Evolutionary conservation across 2,888 invertebrate species (phyloP).

Genomic region (Caenorhabditis japonica): DNA sequence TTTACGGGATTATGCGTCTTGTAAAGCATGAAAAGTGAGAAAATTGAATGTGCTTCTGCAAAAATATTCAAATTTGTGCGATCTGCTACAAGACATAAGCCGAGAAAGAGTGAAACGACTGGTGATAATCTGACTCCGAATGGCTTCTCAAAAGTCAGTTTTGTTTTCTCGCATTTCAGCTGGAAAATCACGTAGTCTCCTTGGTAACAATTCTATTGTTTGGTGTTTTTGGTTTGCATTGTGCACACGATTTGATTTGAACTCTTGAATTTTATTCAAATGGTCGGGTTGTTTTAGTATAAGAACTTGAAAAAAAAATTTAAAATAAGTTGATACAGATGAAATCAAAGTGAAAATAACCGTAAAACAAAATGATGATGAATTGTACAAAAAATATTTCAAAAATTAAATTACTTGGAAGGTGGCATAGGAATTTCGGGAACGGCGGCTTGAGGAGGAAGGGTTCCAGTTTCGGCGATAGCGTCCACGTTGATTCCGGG

Average conservation of each 20-base stretch:
- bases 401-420: conserved; percentile 5
- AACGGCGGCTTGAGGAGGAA: conserved; percentile 50
- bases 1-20: conserved; percentile 26
- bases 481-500: conserved; percentile 47
- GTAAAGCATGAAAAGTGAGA: background rate
- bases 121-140: conserved; percentile 13
- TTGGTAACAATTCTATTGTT: conserved; percentile 18
- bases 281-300: conserved; percentile 9
- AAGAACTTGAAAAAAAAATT: conserved; percentile 14
- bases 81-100: no score
- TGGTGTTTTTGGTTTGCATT: conserved; percentile 3
- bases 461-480: conserved; percentile 38
- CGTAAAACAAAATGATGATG: conserved; percentile 11
- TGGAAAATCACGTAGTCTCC: conserved; percentile 20
- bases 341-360: conserved; percentile 7
- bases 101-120: no score
- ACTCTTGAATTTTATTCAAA: conserved; percentile 33
- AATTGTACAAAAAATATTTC: conserved; percentile 13
- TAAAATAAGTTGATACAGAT: background rate
- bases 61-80: no score
- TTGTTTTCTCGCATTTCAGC: conserved; percentile 26
- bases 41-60: no score
- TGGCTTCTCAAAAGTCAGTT: conserved; percentile 20
- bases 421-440: conserved; percentile 51
- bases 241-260: no score